phyloP scores from a whole-genome alignment of 1,140 invertebrate genomes.

The Bicyclus anynana region DNA sequence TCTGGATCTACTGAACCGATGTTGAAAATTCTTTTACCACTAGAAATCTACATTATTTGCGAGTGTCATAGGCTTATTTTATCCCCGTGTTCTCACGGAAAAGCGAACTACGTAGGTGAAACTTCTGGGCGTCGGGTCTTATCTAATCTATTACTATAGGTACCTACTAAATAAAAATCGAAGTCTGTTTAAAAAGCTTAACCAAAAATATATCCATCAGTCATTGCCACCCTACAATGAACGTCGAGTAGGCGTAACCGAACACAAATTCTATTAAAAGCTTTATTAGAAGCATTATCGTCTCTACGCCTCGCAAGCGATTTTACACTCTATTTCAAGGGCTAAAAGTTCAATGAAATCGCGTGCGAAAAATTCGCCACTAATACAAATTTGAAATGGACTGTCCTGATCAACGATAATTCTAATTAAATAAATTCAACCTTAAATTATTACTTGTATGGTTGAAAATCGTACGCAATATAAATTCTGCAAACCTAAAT shows the following conservation, averaged over 20 bases:
- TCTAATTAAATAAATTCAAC: not conserved
- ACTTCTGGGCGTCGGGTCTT: no score
- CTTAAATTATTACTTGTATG: not conserved
- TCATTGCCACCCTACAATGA: conserved; percentile 14
- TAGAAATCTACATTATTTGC: no score
- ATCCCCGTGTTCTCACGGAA: no score
- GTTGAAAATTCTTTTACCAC: no score
- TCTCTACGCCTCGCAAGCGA: not conserved
- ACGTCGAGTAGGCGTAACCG: conserved; percentile 14
- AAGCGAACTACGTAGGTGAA: no score
- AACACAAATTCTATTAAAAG: conserved; percentile 19
- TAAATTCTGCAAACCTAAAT: not conserved
- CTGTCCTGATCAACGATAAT: not conserved
- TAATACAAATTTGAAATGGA: conserved; percentile 12
- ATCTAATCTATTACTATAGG: no score
- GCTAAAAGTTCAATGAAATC: not conserved
- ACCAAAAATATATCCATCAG: not conserved
- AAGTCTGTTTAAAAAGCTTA: not conserved
- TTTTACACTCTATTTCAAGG: conserved; percentile 2
- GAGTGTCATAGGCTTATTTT: no score
- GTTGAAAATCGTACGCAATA: not conserved
- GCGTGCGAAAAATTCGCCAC: conserved; percentile 1
- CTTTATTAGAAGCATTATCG: not conserved
- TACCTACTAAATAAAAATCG: no score
- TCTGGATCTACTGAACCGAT: no score